Base-by-base conservation (phyloP, 1,140 invertebrate species). In the Zelostemma sp. region DNA sequence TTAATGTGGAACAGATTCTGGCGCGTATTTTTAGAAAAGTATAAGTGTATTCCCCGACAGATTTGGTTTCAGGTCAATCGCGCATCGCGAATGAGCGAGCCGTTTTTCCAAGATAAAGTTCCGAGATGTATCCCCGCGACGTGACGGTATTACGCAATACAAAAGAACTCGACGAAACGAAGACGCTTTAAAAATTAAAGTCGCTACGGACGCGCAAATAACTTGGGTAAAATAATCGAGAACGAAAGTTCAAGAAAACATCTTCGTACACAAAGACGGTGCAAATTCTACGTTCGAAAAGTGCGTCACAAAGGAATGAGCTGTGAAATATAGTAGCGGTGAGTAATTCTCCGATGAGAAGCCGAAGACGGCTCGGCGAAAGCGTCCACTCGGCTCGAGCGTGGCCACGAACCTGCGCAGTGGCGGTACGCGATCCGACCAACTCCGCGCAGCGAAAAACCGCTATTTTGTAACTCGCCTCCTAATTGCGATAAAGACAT, bases 351-450 rank as follows among this genome's bases (percentile, higher is more conserved):
- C 68, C 54, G 50, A 49, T 57, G 57, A 55, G 63, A 68, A 64
- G 62, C 59, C 61, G 33, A 55, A 60, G 55, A 48, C 55, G 14
- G 40, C 55, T 40, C 45, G 58, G 67, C 80, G 81, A 82, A 85
- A 85, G 82, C 80, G 81, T 82, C 75, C 76, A 73, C 76, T 81
- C 38, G 68, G 66, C 72, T 71, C 55, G 68, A 74, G 46, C 41
- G 60, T 46, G 46, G n/a, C 21, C 56, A 68, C 55, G 57, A 69
- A 75, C 51, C 76, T 85, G 83, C 82, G 83, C 82, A 69, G 60
- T 33, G 48, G 9, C 9, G 18, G 16, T 50, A 16, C 63, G 16
- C 12, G 21, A 68, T 73, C 33, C 53, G 63, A 41, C 0, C 17
- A 0, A 9, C 0, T 21, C 33, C 63, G 83, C 82, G 83, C 82